Evolutionary conservation across 1,140 invertebrate species (phyloP).

Genomic region (Plutomurus gul): DNA sequence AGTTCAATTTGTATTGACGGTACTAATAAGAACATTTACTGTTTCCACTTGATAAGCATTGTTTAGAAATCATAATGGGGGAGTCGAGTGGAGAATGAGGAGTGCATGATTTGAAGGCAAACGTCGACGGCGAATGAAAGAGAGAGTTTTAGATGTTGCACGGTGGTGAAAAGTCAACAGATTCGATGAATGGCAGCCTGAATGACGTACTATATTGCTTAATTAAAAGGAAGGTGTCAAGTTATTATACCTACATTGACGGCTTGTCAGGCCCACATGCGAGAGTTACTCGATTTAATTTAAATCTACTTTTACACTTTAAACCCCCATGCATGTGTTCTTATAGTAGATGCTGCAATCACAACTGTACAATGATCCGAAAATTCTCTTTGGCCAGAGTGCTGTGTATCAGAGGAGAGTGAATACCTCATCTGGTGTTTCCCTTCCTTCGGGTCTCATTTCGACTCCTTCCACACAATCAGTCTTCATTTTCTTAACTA

Average conservation of each 20-base stretch:
- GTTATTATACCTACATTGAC: slow-evolving; percentile 26
- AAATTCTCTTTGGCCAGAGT: no score
- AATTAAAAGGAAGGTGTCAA: slow-evolving; percentile 36
- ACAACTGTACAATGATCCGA: no score
- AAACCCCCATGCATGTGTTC: not conserved
- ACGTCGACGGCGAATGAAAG: not conserved
- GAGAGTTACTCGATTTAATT: not conserved
- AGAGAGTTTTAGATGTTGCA: not conserved
- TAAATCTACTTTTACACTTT: not conserved
- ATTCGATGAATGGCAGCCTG: not conserved
- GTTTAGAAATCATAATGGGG: no score
- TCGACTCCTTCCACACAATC: no score
- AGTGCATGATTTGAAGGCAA: not conserved
- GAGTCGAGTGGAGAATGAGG: not conserved
- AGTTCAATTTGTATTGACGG: no score
- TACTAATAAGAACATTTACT: no score
- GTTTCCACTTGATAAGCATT: no score
- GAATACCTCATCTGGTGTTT: no score
- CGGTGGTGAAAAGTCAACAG: not conserved
- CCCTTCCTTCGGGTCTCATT: no score
- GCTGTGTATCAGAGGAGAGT: no score
- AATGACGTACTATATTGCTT: slow-evolving; percentile 30
- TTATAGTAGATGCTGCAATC: no score
- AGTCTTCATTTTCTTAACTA: no score
- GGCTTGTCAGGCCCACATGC: slow-evolving; percentile 28